Evolutionary conservation across 2,797 vertebrate genomes (phyloP).

Genomic region (Tragopan temminckii): DNA sequence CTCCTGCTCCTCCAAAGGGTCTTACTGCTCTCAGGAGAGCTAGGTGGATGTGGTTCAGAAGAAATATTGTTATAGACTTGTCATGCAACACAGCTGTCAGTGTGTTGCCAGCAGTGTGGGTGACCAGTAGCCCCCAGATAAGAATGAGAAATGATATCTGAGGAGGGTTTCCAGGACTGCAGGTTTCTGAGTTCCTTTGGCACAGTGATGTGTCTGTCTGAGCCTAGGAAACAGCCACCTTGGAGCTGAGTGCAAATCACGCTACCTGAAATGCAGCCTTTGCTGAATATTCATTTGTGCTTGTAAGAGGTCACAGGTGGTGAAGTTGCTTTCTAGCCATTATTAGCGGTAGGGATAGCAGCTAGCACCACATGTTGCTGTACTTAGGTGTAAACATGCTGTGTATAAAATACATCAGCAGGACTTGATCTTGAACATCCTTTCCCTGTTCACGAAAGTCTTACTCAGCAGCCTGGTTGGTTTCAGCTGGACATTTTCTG

Average conservation of each 20-base stretch:
- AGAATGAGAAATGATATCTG: background rate
- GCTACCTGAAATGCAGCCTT: background rate
- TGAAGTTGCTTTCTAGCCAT: background rate
- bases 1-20: background rate
- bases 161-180: background rate
- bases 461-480: background rate
- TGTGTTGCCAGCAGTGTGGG: no score
- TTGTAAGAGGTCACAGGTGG: background rate
- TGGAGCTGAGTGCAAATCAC: background rate
- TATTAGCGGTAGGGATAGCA: background rate
- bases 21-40: background rate
- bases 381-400: background rate
- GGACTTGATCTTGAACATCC: conserved; percentile 5
- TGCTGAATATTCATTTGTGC: background rate
- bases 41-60: background rate
- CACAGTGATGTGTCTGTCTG: background rate
- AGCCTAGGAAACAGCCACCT: background rate
- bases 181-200: background rate
- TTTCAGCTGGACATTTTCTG: background rate
- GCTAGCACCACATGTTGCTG: background rate
- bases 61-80: background rate
- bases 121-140: background rate
- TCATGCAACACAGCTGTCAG: background rate
- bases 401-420: background rate
- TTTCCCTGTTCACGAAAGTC: background rate